These are phyloP conservation scores for Melanotaenia nigrans DNA, from an alignment of 2,797 vertebrate genomes.

Conservation along the genomic window DNA sequence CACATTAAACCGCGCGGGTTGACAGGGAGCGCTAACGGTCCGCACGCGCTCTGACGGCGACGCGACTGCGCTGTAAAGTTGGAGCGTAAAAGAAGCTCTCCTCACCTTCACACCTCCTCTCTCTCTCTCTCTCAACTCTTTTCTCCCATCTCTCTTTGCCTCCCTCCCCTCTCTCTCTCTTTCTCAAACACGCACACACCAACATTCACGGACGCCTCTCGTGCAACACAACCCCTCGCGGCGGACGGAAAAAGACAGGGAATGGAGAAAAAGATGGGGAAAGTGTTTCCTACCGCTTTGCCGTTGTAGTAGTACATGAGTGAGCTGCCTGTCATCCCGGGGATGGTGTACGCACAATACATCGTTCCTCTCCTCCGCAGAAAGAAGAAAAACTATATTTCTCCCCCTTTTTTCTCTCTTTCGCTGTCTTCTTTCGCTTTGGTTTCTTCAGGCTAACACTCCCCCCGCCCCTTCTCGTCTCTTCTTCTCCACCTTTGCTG, in stretches of 20 bases:
- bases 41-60: background rate
- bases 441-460: constrained; percentile 14
- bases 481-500: background rate
- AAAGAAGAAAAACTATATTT: constrained; percentile 41
- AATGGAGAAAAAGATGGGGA: background rate
- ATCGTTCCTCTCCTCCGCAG: constrained; percentile 81
- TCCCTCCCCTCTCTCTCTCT: background rate
- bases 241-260: background rate
- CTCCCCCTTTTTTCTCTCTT: constrained; percentile 46
- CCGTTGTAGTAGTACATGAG: constrained; percentile 98
- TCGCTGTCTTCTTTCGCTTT: constrained; percentile 6
- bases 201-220: background rate
- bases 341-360: constrained; percentile 97
- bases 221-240: constrained; percentile 41
- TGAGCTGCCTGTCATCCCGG: constrained; percentile 92
- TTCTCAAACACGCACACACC: background rate
- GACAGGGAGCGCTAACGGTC: background rate
- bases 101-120: constrained; percentile 64
- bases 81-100: constrained; percentile 48
- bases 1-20: constrained; percentile 29
- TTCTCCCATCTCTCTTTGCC: constrained; percentile 1
- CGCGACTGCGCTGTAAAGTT: constrained; percentile 31
- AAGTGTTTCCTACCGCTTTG: constrained; percentile 89
- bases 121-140: background rate
- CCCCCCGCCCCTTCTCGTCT: constrained; percentile 35